phyloP scores from a whole-genome alignment of 1,140 invertebrate genomes.

The Drosophila triauraria region DNA sequence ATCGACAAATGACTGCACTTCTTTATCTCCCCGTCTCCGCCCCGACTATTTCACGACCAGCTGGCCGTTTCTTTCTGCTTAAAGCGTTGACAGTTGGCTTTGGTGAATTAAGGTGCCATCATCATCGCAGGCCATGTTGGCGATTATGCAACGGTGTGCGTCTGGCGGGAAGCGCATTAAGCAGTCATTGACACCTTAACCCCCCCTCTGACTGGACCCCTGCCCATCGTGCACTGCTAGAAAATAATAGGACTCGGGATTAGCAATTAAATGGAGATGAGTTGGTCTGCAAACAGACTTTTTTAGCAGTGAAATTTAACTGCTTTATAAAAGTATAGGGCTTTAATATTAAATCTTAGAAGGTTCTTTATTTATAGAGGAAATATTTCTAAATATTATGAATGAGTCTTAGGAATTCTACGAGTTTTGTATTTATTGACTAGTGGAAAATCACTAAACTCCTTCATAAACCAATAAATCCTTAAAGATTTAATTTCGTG shows the following conservation, averaged over 20 bases:
- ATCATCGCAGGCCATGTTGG: conserved; percentile 14
- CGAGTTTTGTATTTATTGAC: too few relatives aligned
- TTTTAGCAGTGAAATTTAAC: too few relatives aligned
- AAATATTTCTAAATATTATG: too few relatives aligned
- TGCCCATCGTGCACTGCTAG: background rate
- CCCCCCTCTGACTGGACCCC: background rate
- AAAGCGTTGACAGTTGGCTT: conserved; percentile 43
- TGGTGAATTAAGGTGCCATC: conserved; percentile 38
- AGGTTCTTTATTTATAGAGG: too few relatives aligned
- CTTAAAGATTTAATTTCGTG: too few relatives aligned
- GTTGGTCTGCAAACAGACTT: too few relatives aligned
- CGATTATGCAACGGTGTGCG: conserved; percentile 38
- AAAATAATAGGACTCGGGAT: background rate
- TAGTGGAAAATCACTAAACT: too few relatives aligned
- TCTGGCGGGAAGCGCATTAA: conserved; percentile 48
- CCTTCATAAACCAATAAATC: too few relatives aligned
- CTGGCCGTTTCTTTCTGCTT: conserved; percentile 22
- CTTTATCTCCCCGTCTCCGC: background rate
- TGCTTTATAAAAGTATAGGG: too few relatives aligned
- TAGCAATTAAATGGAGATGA: background rate
- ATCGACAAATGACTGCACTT: conserved; percentile 30
- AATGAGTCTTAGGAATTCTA: too few relatives aligned
- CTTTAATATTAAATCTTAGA: too few relatives aligned
- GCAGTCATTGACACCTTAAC: conserved; percentile 62
- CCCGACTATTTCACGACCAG: conserved; percentile 13